Evolutionary conservation across 2,797 vertebrate genomes (phyloP), one percentile per base, ranked within the genome.

Genomic region (Steatocranus sp.): DNA sequence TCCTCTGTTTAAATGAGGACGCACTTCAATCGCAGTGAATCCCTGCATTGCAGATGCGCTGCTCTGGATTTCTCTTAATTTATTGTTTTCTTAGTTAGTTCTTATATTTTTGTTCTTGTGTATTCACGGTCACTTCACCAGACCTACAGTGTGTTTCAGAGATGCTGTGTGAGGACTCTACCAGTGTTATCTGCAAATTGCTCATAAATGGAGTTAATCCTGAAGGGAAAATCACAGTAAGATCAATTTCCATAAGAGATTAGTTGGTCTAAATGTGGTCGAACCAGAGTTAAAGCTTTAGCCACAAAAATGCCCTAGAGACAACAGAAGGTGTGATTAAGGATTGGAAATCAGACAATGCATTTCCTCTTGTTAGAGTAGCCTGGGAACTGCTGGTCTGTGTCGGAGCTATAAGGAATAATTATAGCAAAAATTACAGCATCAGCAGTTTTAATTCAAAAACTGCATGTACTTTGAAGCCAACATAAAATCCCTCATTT

Each of bases 381-480:
- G 41, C 68, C 23, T 70, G 30, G 38, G 78, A 74, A 80, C 46
- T 68, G 74, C 51, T 80, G 56, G 14, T 49, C 25, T 27, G 23
- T 80, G 51, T 77, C 17, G 48, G 53, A 5, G 73, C 41, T 38
- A 11, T 76, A 38, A 27, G 34, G n/a, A 43, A 70, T 38, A 51
- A 9, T 30, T 80, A n/a, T 5, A 10, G 66, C 23, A 66, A 76
- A 81, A 63, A 79, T 32, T 7, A 61, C 11, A 43, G 17, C 49
- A 54, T 78, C 75, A 70, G 23, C 70, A 49, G n/a, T 76, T 80
- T 87, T 41, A 25, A 75, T 75, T 83, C 32, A 82, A 78, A 80
- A 75, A 36, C 12, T 43, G 27, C 51, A 61, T 70, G 38, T 41
- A 75, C 54, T 49, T 78, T 51, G 25, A 66, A 80, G 51, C 4